Evolutionary conservation across 2,888 invertebrate species (phyloP), one percentile per base, ranked within the genome.

Genomic region (Coecobrya sp.): DNA sequence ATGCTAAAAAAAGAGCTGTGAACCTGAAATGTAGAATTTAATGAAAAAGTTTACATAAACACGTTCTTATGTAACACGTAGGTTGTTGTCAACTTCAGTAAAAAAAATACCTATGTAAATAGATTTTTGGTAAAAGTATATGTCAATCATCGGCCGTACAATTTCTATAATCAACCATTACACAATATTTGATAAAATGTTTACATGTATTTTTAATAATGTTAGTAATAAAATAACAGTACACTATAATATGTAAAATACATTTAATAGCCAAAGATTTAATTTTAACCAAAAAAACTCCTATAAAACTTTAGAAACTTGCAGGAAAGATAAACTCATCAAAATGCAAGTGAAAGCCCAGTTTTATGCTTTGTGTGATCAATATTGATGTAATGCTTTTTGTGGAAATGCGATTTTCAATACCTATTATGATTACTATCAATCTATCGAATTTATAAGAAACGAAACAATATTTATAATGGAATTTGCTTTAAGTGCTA

Each of bases 1-100:
- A 70, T 73, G 87, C 73, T 87, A 73, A 84, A 68, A 84, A 68
- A 73, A 76, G 87, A 87, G 87, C 87, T 87, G 87, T 87, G 87
- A 87, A 87, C 87, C 87, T 87, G 87, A 87, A 55, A 79, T 49
- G 84, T 59, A 82, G 82, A 82, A 55, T 55, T 16, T 36, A 36
- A 36, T 16, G 13, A 76, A 42, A 25, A 70, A 25, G 5, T 52
- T 52, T 52, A 59, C 59, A 59, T 59, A 10, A 19, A 59, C 10
- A 59, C 19, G 16, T 36, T 52, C 11, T 8, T 70, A 16, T 73
- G 42, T 22, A 27, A 65, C 1, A 25, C 3, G 25, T 65, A 13
- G 55, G 19, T 19, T n/a, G 59, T 27, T 65, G 65, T 65, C 76
- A 76, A 45, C 22, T 45, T 19, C n/a, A 42, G 8, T n/a, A 10